Conservation (phyloP, 35 echinoderm and acorn worm species). For the Eucidaris tribuloides region DNA sequence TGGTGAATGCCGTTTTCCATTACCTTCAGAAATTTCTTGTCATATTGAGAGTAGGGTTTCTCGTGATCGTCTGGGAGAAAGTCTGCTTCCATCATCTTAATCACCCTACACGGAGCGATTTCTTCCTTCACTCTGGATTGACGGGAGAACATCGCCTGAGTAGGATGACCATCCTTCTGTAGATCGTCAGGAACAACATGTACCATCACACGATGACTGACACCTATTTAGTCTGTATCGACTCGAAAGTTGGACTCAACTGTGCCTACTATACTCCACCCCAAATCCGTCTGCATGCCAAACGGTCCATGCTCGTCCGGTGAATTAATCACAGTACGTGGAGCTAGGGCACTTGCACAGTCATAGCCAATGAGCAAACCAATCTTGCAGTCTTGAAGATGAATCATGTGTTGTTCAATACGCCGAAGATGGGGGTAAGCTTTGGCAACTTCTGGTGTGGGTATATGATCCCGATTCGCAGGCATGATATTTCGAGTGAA, state of each 20-base stretch:
- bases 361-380: slow-evolving; percentile 74
- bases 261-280: slow-evolving; percentile 24
- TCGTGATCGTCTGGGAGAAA: background rate
- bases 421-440: slow-evolving; percentile 49
- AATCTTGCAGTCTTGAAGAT: slow-evolving; percentile 52
- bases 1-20: slow-evolving; percentile 50
- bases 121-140: background rate
- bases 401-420: slow-evolving; percentile 28
- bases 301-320: slow-evolving; percentile 28
- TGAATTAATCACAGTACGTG: slow-evolving; percentile 42
- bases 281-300: slow-evolving; percentile 55
- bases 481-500: slow-evolving; percentile 55
- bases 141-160: background rate
- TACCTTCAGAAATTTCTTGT: slow-evolving; percentile 43
- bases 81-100: background rate
- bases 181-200: background rate
- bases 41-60: slow-evolving; percentile 36
- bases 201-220: background rate
- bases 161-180: background rate
- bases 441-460: slow-evolving; percentile 49
- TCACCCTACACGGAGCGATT: background rate
- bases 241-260: background rate
- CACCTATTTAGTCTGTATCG: background rate
- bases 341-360: slow-evolving; percentile 57
- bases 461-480: slow-evolving; percentile 62